phyloP scores from a whole-genome alignment of 1,140 invertebrate genomes.

The Sarcophaga bullata region DNA sequence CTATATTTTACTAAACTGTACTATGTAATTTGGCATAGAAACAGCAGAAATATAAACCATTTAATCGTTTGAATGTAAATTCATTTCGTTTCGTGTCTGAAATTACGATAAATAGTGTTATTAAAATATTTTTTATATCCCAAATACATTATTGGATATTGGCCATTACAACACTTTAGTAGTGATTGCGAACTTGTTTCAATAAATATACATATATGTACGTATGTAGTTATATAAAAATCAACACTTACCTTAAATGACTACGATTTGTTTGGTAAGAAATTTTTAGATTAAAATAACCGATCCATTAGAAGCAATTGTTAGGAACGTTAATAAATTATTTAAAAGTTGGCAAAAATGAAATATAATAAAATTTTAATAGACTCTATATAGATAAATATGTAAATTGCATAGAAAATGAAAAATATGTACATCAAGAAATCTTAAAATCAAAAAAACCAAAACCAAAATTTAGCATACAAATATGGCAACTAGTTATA shows the following conservation, averaged over 20 bases:
- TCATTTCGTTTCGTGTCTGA: too few relatives aligned
- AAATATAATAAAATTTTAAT: background rate
- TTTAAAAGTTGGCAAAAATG: background rate
- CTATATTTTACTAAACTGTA: too few relatives aligned
- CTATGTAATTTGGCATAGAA: too few relatives aligned
- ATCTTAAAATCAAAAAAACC: background rate
- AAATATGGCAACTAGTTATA: background rate
- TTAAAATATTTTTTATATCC: too few relatives aligned
- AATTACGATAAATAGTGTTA: too few relatives aligned
- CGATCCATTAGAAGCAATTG: background rate
- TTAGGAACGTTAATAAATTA: too few relatives aligned
- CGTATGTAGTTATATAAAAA: background rate
- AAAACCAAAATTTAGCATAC: background rate
- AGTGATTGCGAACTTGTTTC: too few relatives aligned
- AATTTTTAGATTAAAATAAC: background rate
- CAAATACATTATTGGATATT: too few relatives aligned
- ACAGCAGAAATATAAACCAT: too few relatives aligned
- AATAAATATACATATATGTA: background rate
- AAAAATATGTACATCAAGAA: constrained; percentile 4
- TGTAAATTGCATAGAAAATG: background rate
- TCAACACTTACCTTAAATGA: constrained; percentile 12
- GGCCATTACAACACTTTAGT: too few relatives aligned
- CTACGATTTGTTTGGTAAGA: background rate
- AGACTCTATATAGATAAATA: background rate
- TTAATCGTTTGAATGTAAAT: too few relatives aligned